phyloP scores from a whole-genome alignment of 1,140 invertebrate genomes.

The Drepana arcuata region DNA sequence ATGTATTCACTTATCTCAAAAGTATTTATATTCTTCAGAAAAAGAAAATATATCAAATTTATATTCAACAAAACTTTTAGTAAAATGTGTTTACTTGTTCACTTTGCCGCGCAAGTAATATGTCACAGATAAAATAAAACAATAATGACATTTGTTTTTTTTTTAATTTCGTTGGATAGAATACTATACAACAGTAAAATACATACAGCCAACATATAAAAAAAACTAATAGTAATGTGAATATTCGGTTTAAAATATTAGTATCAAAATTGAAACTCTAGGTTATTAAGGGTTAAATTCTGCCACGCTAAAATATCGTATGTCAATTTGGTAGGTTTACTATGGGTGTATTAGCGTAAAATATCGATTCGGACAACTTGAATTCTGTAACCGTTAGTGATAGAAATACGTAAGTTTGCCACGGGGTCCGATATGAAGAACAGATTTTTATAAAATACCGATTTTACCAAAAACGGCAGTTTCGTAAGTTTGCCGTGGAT shows the following conservation, averaged over 20 bases:
- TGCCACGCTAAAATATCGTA: too few relatives aligned
- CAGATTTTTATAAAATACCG: too few relatives aligned
- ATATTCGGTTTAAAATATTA: conserved; percentile 25
- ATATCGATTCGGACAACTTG: too few relatives aligned
- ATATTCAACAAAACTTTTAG: conserved; percentile 34
- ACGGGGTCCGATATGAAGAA: too few relatives aligned
- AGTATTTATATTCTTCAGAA: conserved; percentile 35
- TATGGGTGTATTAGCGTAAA: too few relatives aligned
- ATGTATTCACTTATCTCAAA: conserved; percentile 40
- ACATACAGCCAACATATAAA: conserved; percentile 29
- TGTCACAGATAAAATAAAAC: conserved; percentile 28
- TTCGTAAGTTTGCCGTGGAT: too few relatives aligned
- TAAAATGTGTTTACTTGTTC: conserved; percentile 32
- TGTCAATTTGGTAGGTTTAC: too few relatives aligned
- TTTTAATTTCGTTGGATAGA: conserved; percentile 27
- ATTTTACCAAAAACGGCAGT: too few relatives aligned
- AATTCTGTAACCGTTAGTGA: too few relatives aligned
- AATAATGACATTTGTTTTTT: conserved; percentile 32
- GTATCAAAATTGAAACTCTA: conserved; percentile 29
- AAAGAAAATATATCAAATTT: conserved; percentile 33
- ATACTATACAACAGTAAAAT: conserved; percentile 31
- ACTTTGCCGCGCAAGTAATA: conserved; percentile 31
- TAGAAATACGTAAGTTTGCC: too few relatives aligned
- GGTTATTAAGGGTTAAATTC: conserved; percentile 23
- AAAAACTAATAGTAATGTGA: conserved; percentile 27